Percentiles rank a stretch among this genome's conserved stretches.
Conservation (phyloP, 2,888 invertebrate genomes). For the Dascillus cervinus region DNA sequence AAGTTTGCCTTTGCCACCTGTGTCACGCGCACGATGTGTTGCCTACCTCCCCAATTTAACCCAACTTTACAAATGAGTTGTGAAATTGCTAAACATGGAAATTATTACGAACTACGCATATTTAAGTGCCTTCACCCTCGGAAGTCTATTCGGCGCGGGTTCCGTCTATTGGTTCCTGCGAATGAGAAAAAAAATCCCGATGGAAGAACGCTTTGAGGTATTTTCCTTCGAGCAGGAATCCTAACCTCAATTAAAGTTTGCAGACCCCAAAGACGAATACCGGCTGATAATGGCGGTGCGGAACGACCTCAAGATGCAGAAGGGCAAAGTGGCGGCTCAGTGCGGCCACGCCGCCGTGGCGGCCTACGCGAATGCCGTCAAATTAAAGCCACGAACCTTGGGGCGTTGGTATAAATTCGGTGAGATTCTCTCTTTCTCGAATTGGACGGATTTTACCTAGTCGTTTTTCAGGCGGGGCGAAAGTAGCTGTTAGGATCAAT, state of each 20-base stretch:
- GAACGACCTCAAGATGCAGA: conserved; percentile 89
- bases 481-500: conserved; percentile 79
- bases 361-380: conserved; percentile 65
- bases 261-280: conserved; percentile 48
- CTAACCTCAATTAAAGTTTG: conserved; percentile 30
- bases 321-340: conserved; percentile 91
- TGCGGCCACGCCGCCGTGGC: conserved; percentile 92
- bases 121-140: no score
- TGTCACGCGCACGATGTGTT: no score
- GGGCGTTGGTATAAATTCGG: conserved; percentile 46
- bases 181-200: conserved; percentile 18
- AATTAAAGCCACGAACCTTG: conserved; percentile 53
- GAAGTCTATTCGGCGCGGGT: conserved; percentile 32
- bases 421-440: conserved; percentile 8
- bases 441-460: no score
- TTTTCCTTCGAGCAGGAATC: conserved; percentile 4
- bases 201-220: conserved; percentile 37
- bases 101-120: no score
- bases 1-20: no score
- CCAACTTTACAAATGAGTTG: no score
- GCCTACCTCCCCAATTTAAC: no score
- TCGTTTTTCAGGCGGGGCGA: conserved; percentile 61
- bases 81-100: no score
- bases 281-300: conserved; percentile 83
- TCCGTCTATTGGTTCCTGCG: conserved; percentile 29